These are phyloP conservation scores for Sitodiplosis mosellana DNA, from an alignment of 1,140 invertebrate genomes.

Conservation along the genomic window DNA sequence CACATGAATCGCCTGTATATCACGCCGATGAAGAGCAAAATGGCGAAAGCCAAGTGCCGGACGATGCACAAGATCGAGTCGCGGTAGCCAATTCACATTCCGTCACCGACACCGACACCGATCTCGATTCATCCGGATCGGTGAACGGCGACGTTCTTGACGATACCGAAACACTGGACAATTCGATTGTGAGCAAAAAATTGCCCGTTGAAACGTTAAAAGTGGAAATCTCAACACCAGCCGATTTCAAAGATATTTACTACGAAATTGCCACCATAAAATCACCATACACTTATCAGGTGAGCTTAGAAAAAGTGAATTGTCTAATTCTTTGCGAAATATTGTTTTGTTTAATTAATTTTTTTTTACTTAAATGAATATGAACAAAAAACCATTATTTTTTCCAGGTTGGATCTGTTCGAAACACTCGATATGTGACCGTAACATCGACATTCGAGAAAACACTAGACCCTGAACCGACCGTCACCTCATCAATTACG, in stretches of 20 bases:
- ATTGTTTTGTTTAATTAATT: too few species aligned
- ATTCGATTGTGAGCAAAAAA: constrained; percentile 34
- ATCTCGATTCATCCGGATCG: constrained; percentile 47
- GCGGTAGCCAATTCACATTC: constrained; percentile 7
- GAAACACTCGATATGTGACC: constrained; percentile 70
- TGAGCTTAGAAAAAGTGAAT: constrained; percentile 17
- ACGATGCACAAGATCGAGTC: constrained; percentile 9
- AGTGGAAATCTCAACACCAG: constrained; percentile 69
- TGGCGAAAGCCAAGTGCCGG: constrained; percentile 14
- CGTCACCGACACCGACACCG: constrained; percentile 35
- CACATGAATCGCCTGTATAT: constrained; percentile 3
- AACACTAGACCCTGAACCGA: constrained; percentile 39
- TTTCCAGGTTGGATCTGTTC: constrained; percentile 62
- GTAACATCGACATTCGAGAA: constrained; percentile 66
- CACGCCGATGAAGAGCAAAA: constrained; percentile 1
- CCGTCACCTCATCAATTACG: constrained; percentile 34
- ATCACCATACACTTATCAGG: constrained; percentile 75
- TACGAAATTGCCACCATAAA: constrained; percentile 79
- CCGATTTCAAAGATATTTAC: constrained; percentile 63
- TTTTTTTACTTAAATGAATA: too few species aligned
- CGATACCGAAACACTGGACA: constrained; percentile 29
- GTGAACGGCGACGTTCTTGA: constrained; percentile 37
- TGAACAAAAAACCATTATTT: too few species aligned
- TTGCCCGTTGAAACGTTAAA: constrained; percentile 58
- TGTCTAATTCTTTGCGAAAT: neutral